These are phyloP conservation scores for Lepisosteus osseus DNA, from an alignment of 2,113 vertebrate species.

Conservation along the genomic window DNA sequence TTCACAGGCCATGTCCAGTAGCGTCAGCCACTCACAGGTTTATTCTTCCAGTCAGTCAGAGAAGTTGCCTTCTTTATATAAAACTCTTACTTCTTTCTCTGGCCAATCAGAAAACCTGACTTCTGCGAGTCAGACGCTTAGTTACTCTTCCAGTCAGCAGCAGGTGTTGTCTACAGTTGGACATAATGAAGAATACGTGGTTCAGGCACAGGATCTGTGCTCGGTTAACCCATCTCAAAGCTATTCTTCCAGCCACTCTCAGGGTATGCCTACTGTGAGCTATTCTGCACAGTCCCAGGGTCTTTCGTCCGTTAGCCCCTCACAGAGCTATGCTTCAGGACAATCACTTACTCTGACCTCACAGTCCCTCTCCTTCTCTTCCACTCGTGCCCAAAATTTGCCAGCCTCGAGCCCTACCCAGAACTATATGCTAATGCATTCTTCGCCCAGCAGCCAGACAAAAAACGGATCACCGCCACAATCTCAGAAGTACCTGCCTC, in stretches of 20 bases:
- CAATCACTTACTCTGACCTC: slow-evolving; percentile 77
- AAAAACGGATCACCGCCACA: slow-evolving; percentile 75
- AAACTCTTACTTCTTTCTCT: slow-evolving; percentile 80
- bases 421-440: slow-evolving; percentile 79
- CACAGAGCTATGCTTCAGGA: slow-evolving; percentile 82
- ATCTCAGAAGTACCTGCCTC: slow-evolving; percentile 79
- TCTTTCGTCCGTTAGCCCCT: slow-evolving; percentile 77
- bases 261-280: slow-evolving; percentile 81
- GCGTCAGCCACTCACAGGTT: slow-evolving; percentile 78
- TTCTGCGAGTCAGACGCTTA: slow-evolving; percentile 77
- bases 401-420: slow-evolving; percentile 74
- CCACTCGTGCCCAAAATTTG: slow-evolving; percentile 72
- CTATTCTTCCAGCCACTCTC: slow-evolving; percentile 85
- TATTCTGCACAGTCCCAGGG: slow-evolving; percentile 88
- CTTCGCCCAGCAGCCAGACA: slow-evolving; percentile 71
- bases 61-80: slow-evolving; percentile 85
- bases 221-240: slow-evolving; percentile 81
- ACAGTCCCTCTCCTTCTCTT: slow-evolving; percentile 75
- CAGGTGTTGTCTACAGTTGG: slow-evolving; percentile 69
- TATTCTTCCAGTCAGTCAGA: slow-evolving; percentile 78
- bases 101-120: slow-evolving; percentile 77
- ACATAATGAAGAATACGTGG: slow-evolving; percentile 76
- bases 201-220: slow-evolving; percentile 80
- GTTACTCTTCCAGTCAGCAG: slow-evolving; percentile 78
- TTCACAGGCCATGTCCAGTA: slow-evolving; percentile 71